Percentiles rank a stretch among this genome's conserved stretches.
phyloP scores from a whole-genome alignment of 92 coral and sea anemone genomes.

The Chrysogorgia sp. region DNA sequence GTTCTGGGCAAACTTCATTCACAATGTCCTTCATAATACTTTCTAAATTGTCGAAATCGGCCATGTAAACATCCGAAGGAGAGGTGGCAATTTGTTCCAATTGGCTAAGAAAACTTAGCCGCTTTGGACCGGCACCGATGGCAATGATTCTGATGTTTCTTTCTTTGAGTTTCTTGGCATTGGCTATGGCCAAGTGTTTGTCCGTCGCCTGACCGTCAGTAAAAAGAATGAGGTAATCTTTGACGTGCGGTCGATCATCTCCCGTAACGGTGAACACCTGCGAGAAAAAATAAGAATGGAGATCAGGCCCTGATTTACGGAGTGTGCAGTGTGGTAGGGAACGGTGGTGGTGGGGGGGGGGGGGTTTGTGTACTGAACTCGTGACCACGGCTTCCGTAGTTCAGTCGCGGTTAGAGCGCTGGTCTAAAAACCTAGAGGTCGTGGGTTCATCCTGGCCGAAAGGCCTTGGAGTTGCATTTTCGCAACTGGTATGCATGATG shows the following conservation, averaged over 20 bases:
- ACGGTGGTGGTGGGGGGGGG: no score
- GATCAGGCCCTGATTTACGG: no score
- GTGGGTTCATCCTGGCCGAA: no score
- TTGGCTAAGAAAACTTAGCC: not conserved
- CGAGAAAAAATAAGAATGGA: no score
- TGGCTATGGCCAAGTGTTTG: not conserved
- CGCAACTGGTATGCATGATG: no score
- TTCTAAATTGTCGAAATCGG: constrained; percentile 34
- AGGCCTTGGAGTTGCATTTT: no score
- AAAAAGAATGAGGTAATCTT: constrained; percentile 25
- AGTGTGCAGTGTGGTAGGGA: no score
- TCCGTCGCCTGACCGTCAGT: constrained; percentile 41
- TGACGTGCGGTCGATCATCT: constrained; percentile 28
- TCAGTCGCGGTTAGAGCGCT: no score
- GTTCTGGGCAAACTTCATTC: constrained; percentile 27
- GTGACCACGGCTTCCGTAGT: no score
- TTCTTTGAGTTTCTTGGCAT: constrained; percentile 21
- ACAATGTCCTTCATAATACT: constrained; percentile 22
- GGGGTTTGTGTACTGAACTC: no score
- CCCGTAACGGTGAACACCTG: constrained; percentile 28
- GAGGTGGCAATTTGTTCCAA: constrained; percentile 14
- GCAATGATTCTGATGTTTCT: constrained; percentile 30
- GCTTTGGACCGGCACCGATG: constrained; percentile 17
- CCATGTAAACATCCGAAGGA: constrained; percentile 34
- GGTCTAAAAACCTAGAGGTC: no score